Conservation (phyloP, 2,797 vertebrate species). For the Periparus ater region DNA sequence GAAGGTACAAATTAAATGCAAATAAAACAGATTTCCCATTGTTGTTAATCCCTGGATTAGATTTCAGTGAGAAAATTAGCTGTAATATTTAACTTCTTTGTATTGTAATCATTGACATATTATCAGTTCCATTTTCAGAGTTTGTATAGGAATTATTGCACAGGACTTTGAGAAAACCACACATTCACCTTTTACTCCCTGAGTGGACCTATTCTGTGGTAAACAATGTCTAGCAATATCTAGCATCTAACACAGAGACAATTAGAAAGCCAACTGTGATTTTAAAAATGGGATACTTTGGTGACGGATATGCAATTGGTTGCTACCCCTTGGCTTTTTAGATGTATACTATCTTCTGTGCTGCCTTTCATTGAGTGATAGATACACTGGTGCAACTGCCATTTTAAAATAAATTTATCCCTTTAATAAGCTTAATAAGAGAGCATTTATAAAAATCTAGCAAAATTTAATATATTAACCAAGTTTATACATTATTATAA, state of each 20-base stretch:
- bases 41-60: constrained; percentile 75
- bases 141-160: constrained; percentile 36
- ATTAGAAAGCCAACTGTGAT: background rate
- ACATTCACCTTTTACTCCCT: constrained; percentile 21
- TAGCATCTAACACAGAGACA: background rate
- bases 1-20: constrained; percentile 84
- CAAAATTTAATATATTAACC: background rate
- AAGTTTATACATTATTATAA: background rate
- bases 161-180: constrained; percentile 35
- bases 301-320: background rate
- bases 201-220: background rate
- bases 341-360: background rate
- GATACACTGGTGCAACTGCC: background rate
- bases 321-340: background rate
- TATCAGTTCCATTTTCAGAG: constrained; percentile 68
- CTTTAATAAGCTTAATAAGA: background rate
- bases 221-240: constrained; percentile 28
- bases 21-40: constrained; percentile 80
- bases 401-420: background rate
- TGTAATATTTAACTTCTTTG: constrained; percentile 69
- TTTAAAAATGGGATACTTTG: background rate
- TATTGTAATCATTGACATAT: constrained; percentile 57
- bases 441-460: background rate
- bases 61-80: constrained; percentile 73
- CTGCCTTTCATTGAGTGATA: background rate